Base-by-base conservation (phyloP, 2,797 vertebrate species). In the Taenioides sp. region DNA sequence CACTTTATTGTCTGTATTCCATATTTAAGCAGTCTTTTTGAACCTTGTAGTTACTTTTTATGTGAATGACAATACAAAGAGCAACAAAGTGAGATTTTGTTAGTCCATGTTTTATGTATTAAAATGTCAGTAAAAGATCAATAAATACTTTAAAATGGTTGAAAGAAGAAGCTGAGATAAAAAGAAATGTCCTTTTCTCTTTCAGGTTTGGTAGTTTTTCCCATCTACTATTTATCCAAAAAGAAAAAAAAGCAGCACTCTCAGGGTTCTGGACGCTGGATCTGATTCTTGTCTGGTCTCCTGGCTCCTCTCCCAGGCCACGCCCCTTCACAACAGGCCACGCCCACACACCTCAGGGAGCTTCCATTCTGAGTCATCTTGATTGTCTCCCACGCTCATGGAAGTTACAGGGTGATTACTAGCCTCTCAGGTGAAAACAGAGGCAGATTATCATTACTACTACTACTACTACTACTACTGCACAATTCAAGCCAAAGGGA, bases 221-320 rank as follows among this genome's bases (percentile, higher is more conserved):
- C 98, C 23, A 89, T 98, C 89, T 99, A 98, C 93, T 98, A 97
- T 84, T 93, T 97, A 92, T 99, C 96, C 92, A 98, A 98, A 93
- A 97, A 94, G 91, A 95, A 95, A 90, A 96, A 94, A 94, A 99
- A 98, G 77, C 86, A 91, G 79, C 83, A 78, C 65, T 94, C 96
- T 74, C 94, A 92, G 71, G 92, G 88, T 40, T 87, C 90, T 0
- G 90, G 90, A 54, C 87, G 89, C 2, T 95, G 93, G 94, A 86
- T 94, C 78, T 94, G 88, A 89, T 65, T 61, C 40, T 65, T 22
- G 6, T 58, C 37, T 55, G 18, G 18, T 2, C 60, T 43, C 73
- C 59, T 20, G 52, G 9, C 69, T 74, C 76, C 31, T 47, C 43
- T 47, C 43, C 16, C 43, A 60, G 58, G 2, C 58, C 58, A 18